These are phyloP conservation scores for Meloidogyne chitwoodi DNA, from an alignment of 1,140 invertebrate species.

Conservation along the genomic window DNA sequence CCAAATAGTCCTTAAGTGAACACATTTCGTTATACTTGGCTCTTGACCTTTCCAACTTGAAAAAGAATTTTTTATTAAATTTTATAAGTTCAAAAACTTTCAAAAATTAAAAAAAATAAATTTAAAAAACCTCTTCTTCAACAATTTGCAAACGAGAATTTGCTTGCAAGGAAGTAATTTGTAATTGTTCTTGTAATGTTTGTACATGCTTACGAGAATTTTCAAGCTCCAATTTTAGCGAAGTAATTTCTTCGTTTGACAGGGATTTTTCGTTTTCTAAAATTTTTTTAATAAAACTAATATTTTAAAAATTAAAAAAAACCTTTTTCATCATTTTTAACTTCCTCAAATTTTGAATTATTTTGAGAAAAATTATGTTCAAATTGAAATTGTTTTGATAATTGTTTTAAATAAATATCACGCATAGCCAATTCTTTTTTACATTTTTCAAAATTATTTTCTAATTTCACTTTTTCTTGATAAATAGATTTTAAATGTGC, in stretches of 20 bases:
- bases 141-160: neutral
- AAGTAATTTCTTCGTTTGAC: neutral
- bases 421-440: slow-evolving; percentile 41
- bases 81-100: neutral
- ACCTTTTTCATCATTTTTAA: slow-evolving; percentile 20
- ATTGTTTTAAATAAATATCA: slow-evolving; percentile 43
- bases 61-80: neutral
- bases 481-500: slow-evolving; percentile 44
- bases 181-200: slow-evolving; percentile 2
- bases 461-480: slow-evolving; percentile 34
- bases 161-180: slow-evolving; percentile 12
- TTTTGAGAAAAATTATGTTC: no score
- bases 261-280: neutral
- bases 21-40: slow-evolving; percentile 23
- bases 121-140: slow-evolving; percentile 2
- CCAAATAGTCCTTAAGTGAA: slow-evolving; percentile 27
- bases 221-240: neutral
- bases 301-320: no score
- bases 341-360: slow-evolving; percentile 25
- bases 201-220: slow-evolving; percentile 5
- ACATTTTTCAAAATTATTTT: slow-evolving; percentile 23
- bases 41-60: slow-evolving; percentile 13
- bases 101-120: neutral
- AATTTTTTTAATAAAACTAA: no score
- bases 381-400: slow-evolving; percentile 20